Evolutionary conservation across 2,888 invertebrate genomes (phyloP).

Genomic region (Stenichneumon culpator): DNA sequence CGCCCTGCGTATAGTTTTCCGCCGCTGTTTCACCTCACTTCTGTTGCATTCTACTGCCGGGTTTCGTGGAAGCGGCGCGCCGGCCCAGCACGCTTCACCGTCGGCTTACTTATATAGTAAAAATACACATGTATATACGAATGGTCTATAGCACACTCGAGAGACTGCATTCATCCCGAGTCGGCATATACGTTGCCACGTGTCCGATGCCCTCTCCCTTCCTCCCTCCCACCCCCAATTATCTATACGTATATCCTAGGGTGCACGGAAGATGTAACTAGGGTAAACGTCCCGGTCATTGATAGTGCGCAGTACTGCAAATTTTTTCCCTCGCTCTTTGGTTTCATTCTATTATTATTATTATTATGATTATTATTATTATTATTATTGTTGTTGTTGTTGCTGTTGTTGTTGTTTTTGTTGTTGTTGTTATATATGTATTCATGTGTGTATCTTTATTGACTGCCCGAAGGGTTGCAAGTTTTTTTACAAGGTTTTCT

Average conservation of each 20-base stretch:
- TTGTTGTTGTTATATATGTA: background rate
- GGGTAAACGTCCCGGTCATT: slow-evolving; percentile 18
- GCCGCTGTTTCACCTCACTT: slow-evolving; percentile 35
- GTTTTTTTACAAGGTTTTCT: too few species aligned
- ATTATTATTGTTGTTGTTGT: background rate
- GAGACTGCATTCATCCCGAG: slow-evolving; percentile 20
- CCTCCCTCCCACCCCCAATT: background rate
- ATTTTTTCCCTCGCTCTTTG: background rate
- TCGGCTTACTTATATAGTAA: background rate
- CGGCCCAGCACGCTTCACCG: background rate
- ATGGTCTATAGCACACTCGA: background rate
- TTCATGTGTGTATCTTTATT: too few species aligned
- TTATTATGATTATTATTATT: background rate
- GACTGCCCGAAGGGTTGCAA: too few species aligned
- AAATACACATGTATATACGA: slow-evolving; percentile 15
- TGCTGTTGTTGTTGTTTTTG: background rate
- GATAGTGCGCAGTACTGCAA: slow-evolving; percentile 7
- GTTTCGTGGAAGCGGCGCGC: slow-evolving; percentile 33
- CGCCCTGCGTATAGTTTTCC: slow-evolving; percentile 65
- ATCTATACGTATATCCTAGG: background rate
- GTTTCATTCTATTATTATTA: background rate
- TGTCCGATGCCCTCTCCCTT: background rate
- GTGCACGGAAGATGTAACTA: slow-evolving; percentile 3
- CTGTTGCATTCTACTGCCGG: background rate
- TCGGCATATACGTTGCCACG: slow-evolving; percentile 38